A percentile compares a stretch with the other conserved stretches of the same genome.
phyloP scores from a whole-genome alignment of 2,113 vertebrate genomes.

The Mustela lutreola region DNA sequence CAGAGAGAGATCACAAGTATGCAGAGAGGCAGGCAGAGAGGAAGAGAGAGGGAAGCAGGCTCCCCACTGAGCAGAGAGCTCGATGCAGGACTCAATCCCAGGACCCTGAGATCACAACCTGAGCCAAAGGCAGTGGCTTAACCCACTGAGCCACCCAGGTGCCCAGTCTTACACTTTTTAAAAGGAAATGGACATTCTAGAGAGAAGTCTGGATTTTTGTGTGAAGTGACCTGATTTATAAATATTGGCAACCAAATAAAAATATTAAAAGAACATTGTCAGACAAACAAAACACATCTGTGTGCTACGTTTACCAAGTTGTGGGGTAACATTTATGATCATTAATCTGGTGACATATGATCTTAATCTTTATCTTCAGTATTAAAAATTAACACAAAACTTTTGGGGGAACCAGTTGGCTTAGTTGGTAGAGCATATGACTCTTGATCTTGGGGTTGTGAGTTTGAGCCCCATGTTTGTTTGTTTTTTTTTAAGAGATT shows the following conservation, averaged over 20 bases:
- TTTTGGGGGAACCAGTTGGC: neutral
- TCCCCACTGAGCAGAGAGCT: too few species aligned
- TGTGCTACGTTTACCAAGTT: neutral
- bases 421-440: neutral
- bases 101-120: too few species aligned
- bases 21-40: too few species aligned
- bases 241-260: constrained; percentile 35
- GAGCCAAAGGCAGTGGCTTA: too few species aligned
- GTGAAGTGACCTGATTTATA: constrained; percentile 9
- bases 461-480: neutral
- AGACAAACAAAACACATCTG: constrained; percentile 3
- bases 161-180: neutral
- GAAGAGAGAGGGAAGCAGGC: too few species aligned
- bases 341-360: neutral
- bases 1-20: too few species aligned
- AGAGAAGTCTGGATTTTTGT: constrained; percentile 43
- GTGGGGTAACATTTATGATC: neutral
- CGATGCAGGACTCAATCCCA: too few species aligned
- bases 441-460: neutral
- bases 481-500: neutral
- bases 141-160: too few species aligned
- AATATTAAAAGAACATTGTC: constrained; percentile 11
- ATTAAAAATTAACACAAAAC: constrained; percentile 42
- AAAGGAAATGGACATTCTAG: constrained; percentile 8
- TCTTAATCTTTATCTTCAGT: constrained; percentile 40